These are phyloP conservation scores for Phalanger gymnotis DNA, from an alignment of 2,797 vertebrate species.

Conservation along the genomic window DNA sequence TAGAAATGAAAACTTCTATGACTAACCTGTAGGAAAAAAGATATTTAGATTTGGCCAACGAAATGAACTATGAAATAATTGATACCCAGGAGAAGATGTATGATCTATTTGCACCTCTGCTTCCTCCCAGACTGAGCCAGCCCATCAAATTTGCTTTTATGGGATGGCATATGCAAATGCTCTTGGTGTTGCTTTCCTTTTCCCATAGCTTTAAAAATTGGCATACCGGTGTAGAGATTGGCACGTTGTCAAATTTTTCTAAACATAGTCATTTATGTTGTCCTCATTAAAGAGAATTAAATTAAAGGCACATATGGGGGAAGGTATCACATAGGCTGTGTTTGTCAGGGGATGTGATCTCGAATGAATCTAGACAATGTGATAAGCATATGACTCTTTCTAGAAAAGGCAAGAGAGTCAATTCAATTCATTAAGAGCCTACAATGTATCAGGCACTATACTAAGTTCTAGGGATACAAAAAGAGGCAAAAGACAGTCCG, in stretches of 20 bases:
- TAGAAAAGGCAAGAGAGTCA: not conserved
- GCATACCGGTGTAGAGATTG: not conserved
- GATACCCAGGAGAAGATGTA: not conserved
- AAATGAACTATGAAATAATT: not conserved
- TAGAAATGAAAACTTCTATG: not conserved
- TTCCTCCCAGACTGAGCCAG: not conserved
- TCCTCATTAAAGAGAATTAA: conserved; percentile 12
- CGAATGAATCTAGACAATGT: not conserved
- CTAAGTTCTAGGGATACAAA: not conserved
- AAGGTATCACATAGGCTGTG: not conserved
- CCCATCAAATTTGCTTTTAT: not conserved
- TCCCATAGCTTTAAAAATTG: not conserved
- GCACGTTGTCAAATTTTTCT: conserved; percentile 13
- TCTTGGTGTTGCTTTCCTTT: not conserved
- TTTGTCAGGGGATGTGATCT: not conserved
- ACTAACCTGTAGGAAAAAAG: conserved; percentile 47
- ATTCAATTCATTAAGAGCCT: not conserved
- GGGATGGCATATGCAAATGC: not conserved
- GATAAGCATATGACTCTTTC: not conserved
- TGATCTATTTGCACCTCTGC: not conserved
- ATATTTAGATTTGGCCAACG: conserved; percentile 1
- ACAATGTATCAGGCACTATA: not conserved
- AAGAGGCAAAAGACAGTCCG: not conserved
- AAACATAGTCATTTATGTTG: not conserved
- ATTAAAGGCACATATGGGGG: not conserved